Evolutionary conservation across 1,140 invertebrate species (phyloP).

Genomic region (Drosophila ercepeae): DNA sequence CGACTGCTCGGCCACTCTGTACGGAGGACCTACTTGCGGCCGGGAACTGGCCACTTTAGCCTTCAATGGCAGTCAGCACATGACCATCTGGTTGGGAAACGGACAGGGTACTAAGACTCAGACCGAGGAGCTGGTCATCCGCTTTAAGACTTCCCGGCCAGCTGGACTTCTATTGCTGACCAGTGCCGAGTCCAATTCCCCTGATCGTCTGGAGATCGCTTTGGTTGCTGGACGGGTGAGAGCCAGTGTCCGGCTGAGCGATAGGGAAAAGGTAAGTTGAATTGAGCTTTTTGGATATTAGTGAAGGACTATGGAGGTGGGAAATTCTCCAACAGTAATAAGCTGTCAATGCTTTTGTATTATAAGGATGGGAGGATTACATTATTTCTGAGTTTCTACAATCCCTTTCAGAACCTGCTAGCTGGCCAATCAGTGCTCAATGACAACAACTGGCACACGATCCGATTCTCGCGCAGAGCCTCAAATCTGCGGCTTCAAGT

Average conservation of each 20-base stretch:
- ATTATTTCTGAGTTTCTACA: slow-evolving; percentile 1
- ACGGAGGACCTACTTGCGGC: slow-evolving; percentile 95
- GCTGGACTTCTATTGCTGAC: slow-evolving; percentile 90
- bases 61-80: slow-evolving; percentile 95
- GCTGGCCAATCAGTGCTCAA: slow-evolving; percentile 92
- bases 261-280: slow-evolving; percentile 91
- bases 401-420: slow-evolving; percentile 88
- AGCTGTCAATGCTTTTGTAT: too few species aligned
- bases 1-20: slow-evolving; percentile 96
- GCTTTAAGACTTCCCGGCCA: slow-evolving; percentile 93
- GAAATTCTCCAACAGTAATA: too few species aligned
- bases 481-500: slow-evolving; percentile 93
- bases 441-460: slow-evolving; percentile 97
- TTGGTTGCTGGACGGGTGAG: slow-evolving; percentile 92
- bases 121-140: slow-evolving; percentile 94
- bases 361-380: background rate
- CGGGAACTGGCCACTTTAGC: slow-evolving; percentile 94
- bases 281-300: too few species aligned
- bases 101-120: slow-evolving; percentile 93
- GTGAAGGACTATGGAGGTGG: too few species aligned
- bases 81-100: slow-evolving; percentile 88
- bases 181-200: slow-evolving; percentile 88
- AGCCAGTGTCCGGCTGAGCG: slow-evolving; percentile 92
- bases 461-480: slow-evolving; percentile 93
- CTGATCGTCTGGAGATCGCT: slow-evolving; percentile 92